A percentile compares a stretch with the other conserved stretches of the same genome.
Evolutionary conservation across 2,797 vertebrate species (phyloP).

Genomic region (Rhabdophis nuchalis): DNA sequence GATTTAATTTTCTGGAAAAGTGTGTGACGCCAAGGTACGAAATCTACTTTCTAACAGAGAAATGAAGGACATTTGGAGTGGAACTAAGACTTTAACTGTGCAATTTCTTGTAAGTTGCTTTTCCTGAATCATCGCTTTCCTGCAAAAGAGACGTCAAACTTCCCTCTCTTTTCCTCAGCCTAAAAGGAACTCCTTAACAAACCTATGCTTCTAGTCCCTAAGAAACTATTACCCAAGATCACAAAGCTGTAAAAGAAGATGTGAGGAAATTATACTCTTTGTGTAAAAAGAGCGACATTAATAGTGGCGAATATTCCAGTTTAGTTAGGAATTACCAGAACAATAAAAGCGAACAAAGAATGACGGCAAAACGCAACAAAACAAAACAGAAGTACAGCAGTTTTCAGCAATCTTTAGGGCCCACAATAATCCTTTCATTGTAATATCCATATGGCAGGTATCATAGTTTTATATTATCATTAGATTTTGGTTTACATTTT

Average conservation of each 20-base stretch:
- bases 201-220: neutral
- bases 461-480: constrained; percentile 23
- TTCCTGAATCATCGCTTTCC: constrained; percentile 46
- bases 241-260: neutral
- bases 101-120: constrained; percentile 61
- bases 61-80: constrained; percentile 64
- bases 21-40: constrained; percentile 65
- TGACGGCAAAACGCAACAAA: neutral
- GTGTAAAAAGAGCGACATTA: neutral
- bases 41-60: constrained; percentile 67
- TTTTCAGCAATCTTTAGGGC: constrained; percentile 52
- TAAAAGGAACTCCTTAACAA: neutral
- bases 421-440: constrained; percentile 27
- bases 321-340: neutral
- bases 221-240: neutral
- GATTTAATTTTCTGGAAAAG: constrained; percentile 53
- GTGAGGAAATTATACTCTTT: neutral
- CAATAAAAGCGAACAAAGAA: neutral
- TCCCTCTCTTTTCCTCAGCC: neutral
- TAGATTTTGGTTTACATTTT: neutral
- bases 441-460: constrained; percentile 41
- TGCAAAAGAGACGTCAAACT: constrained; percentile 1
- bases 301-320: neutral
- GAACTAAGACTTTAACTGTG: constrained; percentile 57
- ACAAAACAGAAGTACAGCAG: constrained; percentile 13